Evolutionary conservation across 2,113 vertebrate genomes (phyloP).

Genomic region (Odocoileus hemionus): DNA sequence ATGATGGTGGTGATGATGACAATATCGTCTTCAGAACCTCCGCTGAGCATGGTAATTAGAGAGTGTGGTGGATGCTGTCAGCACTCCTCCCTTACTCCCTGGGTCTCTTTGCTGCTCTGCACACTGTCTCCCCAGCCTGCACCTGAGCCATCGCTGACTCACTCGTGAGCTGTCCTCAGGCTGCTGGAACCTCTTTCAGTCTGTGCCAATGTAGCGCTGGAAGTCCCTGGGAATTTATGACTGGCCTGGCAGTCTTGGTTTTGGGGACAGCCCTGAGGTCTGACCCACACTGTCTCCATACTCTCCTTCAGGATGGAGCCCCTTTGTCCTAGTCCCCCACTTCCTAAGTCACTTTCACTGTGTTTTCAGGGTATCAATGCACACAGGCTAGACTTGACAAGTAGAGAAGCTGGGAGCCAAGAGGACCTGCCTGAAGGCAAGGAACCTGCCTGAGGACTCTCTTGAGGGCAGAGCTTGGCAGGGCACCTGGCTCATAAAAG

Average conservation of each 20-base stretch:
- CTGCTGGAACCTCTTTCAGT: not conserved
- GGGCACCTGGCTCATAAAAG: not conserved
- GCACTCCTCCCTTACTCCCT: accelerated
- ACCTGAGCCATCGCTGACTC: not conserved
- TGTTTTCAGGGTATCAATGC: accelerated
- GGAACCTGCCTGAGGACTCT: not conserved
- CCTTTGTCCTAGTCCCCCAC: not conserved
- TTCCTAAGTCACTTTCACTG: not conserved
- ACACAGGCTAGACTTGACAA: not conserved
- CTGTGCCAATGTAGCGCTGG: not conserved
- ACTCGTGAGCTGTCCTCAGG: not conserved
- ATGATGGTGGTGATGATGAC: not conserved
- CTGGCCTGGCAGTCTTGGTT: not conserved
- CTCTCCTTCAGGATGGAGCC: not conserved
- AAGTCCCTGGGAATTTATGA: not conserved
- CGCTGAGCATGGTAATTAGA: not conserved
- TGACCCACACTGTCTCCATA: not conserved
- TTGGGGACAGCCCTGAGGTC: not conserved
- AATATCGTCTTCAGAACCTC: not conserved
- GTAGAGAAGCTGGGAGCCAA: not conserved
- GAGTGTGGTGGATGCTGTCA: not conserved
- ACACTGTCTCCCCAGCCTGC: not conserved
- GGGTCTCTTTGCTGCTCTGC: not conserved
- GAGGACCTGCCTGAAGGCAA: not conserved
- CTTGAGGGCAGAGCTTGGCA: not conserved